Percentiles rank a stretch among this genome's conserved stretches.
phyloP scores from a whole-genome alignment of 2,888 invertebrate species.

The Gibbula magus region DNA sequence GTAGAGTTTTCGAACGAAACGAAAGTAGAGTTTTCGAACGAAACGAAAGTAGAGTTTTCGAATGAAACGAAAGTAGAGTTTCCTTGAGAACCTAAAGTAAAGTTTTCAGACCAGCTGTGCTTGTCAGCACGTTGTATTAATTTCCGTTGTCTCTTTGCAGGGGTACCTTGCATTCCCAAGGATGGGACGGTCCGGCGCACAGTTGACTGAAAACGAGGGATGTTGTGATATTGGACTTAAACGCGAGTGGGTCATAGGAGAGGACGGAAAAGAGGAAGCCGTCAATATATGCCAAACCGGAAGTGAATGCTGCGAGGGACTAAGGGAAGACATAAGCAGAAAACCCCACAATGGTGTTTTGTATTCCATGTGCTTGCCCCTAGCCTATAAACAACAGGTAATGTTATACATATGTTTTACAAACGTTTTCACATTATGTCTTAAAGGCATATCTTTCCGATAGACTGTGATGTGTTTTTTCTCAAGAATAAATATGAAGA shows the following conservation, averaged over 20 bases:
- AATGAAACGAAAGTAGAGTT: too few relatives aligned
- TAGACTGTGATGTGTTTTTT: too few relatives aligned
- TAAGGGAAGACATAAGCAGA: conserved; percentile 32
- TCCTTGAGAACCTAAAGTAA: too few relatives aligned
- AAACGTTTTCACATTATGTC: not conserved
- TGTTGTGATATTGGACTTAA: conserved; percentile 42
- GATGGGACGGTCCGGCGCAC: conserved; percentile 36
- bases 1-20: too few relatives aligned
- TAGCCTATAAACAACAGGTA: not conserved
- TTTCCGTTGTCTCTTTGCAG: not conserved
- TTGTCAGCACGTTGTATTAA: not conserved
- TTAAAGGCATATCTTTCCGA: too few relatives aligned
- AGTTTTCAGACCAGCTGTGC: not conserved
- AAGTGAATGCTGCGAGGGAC: conserved; percentile 29
- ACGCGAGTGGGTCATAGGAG: conserved; percentile 34
- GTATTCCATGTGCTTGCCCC: conserved; percentile 43
- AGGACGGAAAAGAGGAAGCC: conserved; percentile 35
- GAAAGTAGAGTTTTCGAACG: too few relatives aligned
- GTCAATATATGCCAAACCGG: conserved; percentile 32
- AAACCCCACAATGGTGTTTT: conserved; percentile 36
- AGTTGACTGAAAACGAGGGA: conserved; percentile 19
- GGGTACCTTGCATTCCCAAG: conserved; percentile 43
- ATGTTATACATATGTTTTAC: not conserved
- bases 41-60: too few relatives aligned
- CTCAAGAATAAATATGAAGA: too few relatives aligned